Percentiles rank a stretch among this genome's conserved stretches.
Conservation (phyloP, 2,113 vertebrate species). For the Onychorhynchus coronatus region DNA sequence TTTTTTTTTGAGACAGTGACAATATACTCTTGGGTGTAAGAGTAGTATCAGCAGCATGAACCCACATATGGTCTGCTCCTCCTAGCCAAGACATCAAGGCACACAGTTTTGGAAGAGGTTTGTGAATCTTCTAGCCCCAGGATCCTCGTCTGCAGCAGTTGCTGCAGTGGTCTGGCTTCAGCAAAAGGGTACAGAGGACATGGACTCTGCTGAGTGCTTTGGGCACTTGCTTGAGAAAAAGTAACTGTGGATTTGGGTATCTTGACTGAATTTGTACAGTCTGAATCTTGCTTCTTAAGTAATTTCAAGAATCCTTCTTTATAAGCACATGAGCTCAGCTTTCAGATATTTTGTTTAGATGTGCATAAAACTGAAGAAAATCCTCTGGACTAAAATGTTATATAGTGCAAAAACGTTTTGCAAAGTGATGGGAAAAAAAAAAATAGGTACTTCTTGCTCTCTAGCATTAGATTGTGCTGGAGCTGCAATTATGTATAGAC, state of each 20-base stretch:
- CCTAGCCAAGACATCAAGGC: neutral
- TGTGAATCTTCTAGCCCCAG: neutral
- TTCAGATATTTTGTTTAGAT: neutral
- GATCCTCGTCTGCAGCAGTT: neutral
- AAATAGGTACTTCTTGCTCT: neutral
- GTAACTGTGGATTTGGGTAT: neutral
- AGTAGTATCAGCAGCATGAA: neutral
- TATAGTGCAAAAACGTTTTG: neutral
- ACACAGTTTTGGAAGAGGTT: neutral
- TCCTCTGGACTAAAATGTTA: neutral
- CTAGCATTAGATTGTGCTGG: neutral
- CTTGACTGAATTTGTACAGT: neutral
- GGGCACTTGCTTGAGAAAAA: neutral
- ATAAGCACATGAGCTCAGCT: neutral
- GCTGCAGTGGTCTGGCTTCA: neutral
- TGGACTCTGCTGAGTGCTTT: neutral
- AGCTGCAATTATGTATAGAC: neutral
- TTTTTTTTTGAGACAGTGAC: neutral
- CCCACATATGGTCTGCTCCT: neutral
- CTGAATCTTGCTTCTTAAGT: neutral
- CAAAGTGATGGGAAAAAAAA: neutral
- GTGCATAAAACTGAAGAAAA: neutral
- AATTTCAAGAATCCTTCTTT: neutral
- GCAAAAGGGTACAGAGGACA: neutral
- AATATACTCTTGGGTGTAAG: neutral